Base-by-base conservation (phyloP, 2,797 vertebrate species). In the Dallia pectoralis region DNA sequence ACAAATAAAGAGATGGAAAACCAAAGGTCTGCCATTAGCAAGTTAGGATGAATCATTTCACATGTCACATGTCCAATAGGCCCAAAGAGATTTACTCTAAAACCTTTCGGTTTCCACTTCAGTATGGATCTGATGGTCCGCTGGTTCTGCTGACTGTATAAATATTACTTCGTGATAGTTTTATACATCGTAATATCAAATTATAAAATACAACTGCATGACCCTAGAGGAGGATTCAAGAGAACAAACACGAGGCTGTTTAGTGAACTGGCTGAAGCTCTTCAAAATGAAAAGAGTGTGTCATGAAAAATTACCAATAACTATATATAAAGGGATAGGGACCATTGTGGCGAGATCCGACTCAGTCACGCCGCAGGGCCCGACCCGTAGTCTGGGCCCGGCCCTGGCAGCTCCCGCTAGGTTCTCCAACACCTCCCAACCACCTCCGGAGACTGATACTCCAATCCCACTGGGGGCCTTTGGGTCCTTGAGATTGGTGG, bases 221-320 rank as follows among this genome's bases (percentile, higher is more conserved):
- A 33, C 40, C 40, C 40, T 44, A 44, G 40, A 11, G 40, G 40
- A 25, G 53, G 9, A 3, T 56, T 25, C 16, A 25, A 27, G 69
- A 70, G 72, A 81, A 74, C 78, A 77, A 74, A 69, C 44, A 4
- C 76, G 76, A 73, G 74, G 80, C 81, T 11, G 61, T 49, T 80
- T 51, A 2, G 72, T 79, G 79, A 40, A 53, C 68, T 22, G 71
- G 64, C 48, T 79, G 47, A 72, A 82, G 81, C 51, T 73, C 72
- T 78, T 85, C 74, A 86, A 25, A 83, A 82, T 74, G 53, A 30
- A 30, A 25, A 7, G 1, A 74, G 72, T 79, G 67, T 71, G 84
- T 85, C 80, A 87, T 86, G 86, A 86, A 86, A 87, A 87, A 84
- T 61, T n/a, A n/a, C n/a, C n/a, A n/a, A n/a, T n/a, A n/a, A n/a